Evolutionary conservation across 2,888 invertebrate genomes (phyloP).

Genomic region (Pheosia gnoma): DNA sequence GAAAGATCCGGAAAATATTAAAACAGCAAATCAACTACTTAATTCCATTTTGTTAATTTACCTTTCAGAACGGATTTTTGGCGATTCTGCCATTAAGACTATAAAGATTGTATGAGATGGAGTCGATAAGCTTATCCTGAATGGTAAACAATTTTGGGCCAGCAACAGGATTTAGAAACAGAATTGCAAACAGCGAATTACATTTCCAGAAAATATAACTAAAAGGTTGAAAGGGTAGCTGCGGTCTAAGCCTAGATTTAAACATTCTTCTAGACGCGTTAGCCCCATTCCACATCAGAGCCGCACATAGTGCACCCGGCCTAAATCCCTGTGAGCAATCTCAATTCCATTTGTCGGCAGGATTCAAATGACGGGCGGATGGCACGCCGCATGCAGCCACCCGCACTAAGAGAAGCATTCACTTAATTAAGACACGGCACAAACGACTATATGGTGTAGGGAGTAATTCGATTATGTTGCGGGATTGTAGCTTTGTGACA

Average conservation of each 20-base stretch:
- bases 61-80: no score
- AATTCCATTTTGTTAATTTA: no score
- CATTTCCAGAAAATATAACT: neutral
- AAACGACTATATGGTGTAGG: conserved; percentile 13
- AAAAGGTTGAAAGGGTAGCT: neutral
- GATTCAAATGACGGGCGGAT: conserved; percentile 30
- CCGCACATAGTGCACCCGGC: conserved; percentile 7
- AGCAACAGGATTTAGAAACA: neutral
- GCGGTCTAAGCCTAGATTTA: neutral
- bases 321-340: conserved; percentile 9
- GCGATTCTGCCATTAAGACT: no score
- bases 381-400: conserved; percentile 30
- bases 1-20: no score
- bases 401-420: conserved; percentile 31
- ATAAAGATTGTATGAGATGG: no score
- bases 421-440: conserved; percentile 45
- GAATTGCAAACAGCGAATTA: neutral
- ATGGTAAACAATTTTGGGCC: no score
- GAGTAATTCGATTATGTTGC: conserved; percentile 8
- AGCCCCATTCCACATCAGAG: conserved; percentile 8
- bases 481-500: neutral
- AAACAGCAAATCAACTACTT: no score
- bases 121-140: no score
- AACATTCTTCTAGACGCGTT: conserved; percentile 2
- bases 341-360: conserved; percentile 28